phyloP scores from a whole-genome alignment of 2,888 invertebrate genomes.

The Thymelicus sylvestris region DNA sequence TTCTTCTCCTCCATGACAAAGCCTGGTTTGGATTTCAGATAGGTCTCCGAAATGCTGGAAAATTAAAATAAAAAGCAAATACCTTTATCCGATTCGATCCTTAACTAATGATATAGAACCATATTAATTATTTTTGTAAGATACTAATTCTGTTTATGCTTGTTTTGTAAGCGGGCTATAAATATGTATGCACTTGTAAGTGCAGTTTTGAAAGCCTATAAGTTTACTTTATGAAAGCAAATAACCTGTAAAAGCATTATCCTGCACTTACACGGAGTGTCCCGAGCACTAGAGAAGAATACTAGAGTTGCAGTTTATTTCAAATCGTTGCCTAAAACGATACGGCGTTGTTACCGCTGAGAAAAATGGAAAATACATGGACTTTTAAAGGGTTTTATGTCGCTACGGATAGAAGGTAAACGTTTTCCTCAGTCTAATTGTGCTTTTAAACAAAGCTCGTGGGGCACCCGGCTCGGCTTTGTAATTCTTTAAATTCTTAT shows the following conservation, averaged over 20 bases:
- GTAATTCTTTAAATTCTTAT: too few species aligned
- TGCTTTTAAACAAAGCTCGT: neutral
- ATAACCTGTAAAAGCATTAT: neutral
- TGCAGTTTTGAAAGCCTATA: too few species aligned
- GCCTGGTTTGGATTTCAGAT: too few species aligned
- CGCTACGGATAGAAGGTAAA: neutral
- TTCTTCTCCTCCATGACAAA: too few species aligned
- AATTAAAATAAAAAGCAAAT: too few species aligned
- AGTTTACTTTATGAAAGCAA: neutral
- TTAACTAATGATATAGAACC: too few species aligned
- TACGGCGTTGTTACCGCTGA: neutral
- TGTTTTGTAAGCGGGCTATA: too few species aligned
- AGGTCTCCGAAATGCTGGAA: too few species aligned
- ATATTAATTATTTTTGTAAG: too few species aligned
- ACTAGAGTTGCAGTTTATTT: neutral
- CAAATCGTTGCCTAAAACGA: slow-evolving; percentile 16
- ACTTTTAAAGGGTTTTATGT: slow-evolving; percentile 8
- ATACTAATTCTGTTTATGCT: too few species aligned
- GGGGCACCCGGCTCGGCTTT: neutral
- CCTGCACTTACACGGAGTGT: slow-evolving; percentile 1
- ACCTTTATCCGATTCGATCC: too few species aligned
- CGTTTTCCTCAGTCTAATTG: neutral
- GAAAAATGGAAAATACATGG: neutral
- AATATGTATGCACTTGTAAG: too few species aligned
- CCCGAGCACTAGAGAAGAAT: neutral